Evolutionary conservation across 1,140 invertebrate species (phyloP).

Genomic region (Papilio machaon): DNA sequence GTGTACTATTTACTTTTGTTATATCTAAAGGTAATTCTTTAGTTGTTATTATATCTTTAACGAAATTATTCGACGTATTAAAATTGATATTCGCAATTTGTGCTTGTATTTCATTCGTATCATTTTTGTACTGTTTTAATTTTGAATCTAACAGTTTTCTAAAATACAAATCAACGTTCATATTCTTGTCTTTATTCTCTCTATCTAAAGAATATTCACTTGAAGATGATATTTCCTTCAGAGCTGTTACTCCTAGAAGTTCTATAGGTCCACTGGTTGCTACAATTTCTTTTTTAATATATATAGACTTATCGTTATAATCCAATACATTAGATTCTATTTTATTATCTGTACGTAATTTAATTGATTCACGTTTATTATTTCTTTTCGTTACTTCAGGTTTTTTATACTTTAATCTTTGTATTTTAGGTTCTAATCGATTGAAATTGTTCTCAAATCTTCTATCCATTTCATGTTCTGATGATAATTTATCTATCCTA

Average conservation of each 20-base stretch:
- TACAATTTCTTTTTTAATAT: conserved; percentile 41
- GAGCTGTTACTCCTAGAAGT: conserved; percentile 39
- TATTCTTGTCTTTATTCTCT: conserved; percentile 39
- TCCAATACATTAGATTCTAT: conserved; percentile 53
- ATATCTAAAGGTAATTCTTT: not conserved
- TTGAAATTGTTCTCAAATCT: not conserved
- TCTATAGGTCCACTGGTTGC: conserved; percentile 45
- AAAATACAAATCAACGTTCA: conserved; percentile 3
- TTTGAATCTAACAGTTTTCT: conserved; percentile 1
- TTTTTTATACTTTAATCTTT: not conserved
- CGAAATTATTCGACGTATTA: not conserved
- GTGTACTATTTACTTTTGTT: not conserved
- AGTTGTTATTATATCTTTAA: not conserved
- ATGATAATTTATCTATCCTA: not conserved
- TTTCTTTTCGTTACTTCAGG: not conserved
- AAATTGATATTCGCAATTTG: not conserved
- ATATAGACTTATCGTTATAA: conserved; percentile 51
- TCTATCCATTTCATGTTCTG: not conserved
- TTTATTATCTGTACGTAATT: conserved; percentile 39
- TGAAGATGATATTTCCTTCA: conserved; percentile 7
- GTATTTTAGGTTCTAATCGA: not conserved
- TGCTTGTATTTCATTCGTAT: not conserved
- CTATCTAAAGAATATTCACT: not conserved
- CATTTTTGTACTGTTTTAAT: not conserved
- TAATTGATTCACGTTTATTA: not conserved